These are phyloP conservation scores for Silurus aristotelis DNA, from an alignment of 2,797 vertebrate genomes.

Conservation along the genomic window DNA sequence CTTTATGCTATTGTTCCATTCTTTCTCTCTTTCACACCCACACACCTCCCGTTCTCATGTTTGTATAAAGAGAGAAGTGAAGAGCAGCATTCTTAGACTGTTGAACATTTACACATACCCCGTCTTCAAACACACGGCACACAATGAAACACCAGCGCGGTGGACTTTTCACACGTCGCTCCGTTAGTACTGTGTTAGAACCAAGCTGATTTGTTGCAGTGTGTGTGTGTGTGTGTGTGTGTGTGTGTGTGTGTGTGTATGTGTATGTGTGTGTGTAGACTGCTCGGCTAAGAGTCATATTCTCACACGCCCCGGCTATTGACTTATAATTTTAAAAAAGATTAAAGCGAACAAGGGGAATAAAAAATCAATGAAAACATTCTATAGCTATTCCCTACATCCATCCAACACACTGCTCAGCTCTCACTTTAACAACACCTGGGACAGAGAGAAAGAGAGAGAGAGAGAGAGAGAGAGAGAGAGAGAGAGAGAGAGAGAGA, in stretches of 20 bases:
- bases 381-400: slow-evolving; percentile 33
- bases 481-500: slow-evolving; percentile 62
- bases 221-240: slow-evolving; percentile 12
- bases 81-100: background rate
- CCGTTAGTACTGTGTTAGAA: background rate
- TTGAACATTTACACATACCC: background rate
- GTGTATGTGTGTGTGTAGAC: slow-evolving; percentile 6
- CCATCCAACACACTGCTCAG: slow-evolving; percentile 33
- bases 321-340: slow-evolving; percentile 49
- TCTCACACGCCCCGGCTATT: slow-evolving; percentile 29
- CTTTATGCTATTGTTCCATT: background rate
- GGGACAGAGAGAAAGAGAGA: slow-evolving; percentile 1
- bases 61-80: slow-evolving; percentile 20
- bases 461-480: background rate
- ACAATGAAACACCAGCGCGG: background rate
- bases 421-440: slow-evolving; percentile 33
- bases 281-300: slow-evolving; percentile 26
- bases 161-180: slow-evolving; percentile 7
- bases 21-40: slow-evolving; percentile 12
- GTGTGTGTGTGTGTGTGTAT: slow-evolving; percentile 22
- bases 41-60: slow-evolving; percentile 12
- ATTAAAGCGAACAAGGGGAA: slow-evolving; percentile 47
- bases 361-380: slow-evolving; percentile 50
- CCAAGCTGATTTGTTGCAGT: slow-evolving; percentile 7
- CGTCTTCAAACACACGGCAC: background rate